Evolutionary conservation across 2,888 invertebrate species (phyloP).

Genomic region (Malthinus flaveolus): DNA sequence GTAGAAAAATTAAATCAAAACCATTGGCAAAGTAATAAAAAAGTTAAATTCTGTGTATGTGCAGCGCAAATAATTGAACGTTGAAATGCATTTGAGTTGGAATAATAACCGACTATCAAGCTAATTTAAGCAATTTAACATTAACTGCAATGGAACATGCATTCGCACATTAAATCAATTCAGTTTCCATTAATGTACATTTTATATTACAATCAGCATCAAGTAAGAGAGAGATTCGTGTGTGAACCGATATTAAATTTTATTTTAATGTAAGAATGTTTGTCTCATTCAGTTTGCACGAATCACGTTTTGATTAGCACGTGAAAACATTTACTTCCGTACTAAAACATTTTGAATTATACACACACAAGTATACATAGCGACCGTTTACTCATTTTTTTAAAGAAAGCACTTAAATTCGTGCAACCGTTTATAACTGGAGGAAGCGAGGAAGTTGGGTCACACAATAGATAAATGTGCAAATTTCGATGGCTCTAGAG

Average conservation of each 20-base stretch:
- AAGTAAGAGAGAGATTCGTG: conserved; percentile 15
- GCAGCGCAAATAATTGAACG: conserved; percentile 25
- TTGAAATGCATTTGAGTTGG: conserved; percentile 21
- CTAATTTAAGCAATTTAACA: conserved; percentile 24
- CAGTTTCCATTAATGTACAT: conserved; percentile 25
- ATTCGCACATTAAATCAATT: conserved; percentile 29
- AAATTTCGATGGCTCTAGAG: too few relatives aligned
- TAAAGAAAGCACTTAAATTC: too few relatives aligned
- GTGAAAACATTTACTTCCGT: conserved; percentile 23
- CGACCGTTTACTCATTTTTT: too few relatives aligned
- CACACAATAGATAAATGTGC: too few relatives aligned
- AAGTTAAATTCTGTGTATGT: conserved; percentile 18
- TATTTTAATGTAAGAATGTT: conserved; percentile 10
- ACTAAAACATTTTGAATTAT: background rate
- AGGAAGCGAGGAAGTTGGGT: too few relatives aligned
- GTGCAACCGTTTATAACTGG: too few relatives aligned
- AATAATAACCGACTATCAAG: conserved; percentile 21
- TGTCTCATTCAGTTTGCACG: conserved; percentile 5
- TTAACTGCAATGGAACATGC: conserved; percentile 24
- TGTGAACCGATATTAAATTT: conserved; percentile 18
- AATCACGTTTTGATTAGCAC: conserved; percentile 16
- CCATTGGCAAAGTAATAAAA: conserved; percentile 14
- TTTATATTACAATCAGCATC: conserved; percentile 13
- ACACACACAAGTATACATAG: too few relatives aligned
- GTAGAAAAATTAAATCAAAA: conserved; percentile 19